Percentiles rank a stretch among this genome's conserved stretches.
Evolutionary conservation across 2,888 invertebrate genomes (phyloP).

Genomic region (Rhimphoctona megacephalus): DNA sequence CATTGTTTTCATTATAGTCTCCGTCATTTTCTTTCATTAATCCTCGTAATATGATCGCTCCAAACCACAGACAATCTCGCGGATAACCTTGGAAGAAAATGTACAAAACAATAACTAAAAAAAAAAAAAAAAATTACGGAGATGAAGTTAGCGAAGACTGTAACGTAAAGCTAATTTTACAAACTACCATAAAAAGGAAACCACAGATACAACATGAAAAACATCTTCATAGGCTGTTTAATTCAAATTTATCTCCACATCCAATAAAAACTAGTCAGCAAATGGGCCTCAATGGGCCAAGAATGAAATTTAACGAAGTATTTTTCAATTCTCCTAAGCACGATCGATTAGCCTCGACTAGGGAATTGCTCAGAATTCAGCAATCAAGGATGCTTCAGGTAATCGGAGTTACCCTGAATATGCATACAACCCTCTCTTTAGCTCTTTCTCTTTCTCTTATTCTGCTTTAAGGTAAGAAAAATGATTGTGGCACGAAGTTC

Average conservation of each 20-base stretch:
- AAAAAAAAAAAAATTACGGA: neutral
- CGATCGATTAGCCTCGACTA: neutral
- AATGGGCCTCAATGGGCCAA: neutral
- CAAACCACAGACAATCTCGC: neutral
- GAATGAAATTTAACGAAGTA: neutral
- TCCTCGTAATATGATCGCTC: neutral
- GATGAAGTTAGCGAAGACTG: neutral
- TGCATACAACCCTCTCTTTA: neutral
- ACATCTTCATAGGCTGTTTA: neutral
- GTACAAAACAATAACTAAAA: neutral
- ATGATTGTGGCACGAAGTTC: constrained; percentile 30
- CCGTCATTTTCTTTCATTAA: neutral
- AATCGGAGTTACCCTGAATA: neutral
- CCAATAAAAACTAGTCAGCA: neutral
- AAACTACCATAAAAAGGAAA: neutral
- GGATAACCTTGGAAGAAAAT: neutral
- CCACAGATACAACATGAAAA: neutral
- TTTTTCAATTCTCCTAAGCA: neutral
- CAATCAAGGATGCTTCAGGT: neutral
- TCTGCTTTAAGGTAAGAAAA: constrained; percentile 11
- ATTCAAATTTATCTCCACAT: neutral
- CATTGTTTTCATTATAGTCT: neutral
- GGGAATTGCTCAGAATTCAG: neutral
- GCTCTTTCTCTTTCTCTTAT: neutral
- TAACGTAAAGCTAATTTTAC: neutral